Base-by-base conservation (phyloP, 2,888 invertebrate genomes). In the Troilus luridus region DNA sequence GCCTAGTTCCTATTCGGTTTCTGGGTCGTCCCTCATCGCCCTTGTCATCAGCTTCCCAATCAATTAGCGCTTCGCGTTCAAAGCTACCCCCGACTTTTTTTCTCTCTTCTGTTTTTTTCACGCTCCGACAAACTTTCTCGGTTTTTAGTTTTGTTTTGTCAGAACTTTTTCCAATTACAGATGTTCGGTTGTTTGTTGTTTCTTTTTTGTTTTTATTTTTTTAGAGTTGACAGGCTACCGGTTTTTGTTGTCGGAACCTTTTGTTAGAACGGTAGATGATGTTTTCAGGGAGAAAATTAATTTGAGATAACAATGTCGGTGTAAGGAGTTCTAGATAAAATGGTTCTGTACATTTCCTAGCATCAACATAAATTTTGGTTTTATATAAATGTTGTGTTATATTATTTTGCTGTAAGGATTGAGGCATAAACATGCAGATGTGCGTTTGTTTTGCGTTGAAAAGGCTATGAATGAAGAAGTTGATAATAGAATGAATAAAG, bases 161-260 rank as follows among this genome's bases (percentile, higher is more conserved):
- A 24, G 72, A 77, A 77, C 72, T 77, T 72, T 77, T 77, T 77
- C 41, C 72, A 77, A 77, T 77, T 77, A 77, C 72, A 77, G 72
- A 77, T 77, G 72, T 77, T 77, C 8, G 27, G 72, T 77, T 72
- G 72, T 72, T 77, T 77, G 72, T 41, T 77, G 41, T 77, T n/a
- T 0, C 12, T n/a, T n/a, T 64, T 64, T 62, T 62, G 3, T 67
- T 67, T 64, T 67, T 24, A 17, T 60, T 60, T 17, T 60, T 17
- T n/a, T 41, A 27, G 5, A 19, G 27, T 41, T 77, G 27, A 77
- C 27, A 41, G 72, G 27, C 27, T 41, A 77, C 72, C 41, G 72
- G 72, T 77, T 77, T 77, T 77, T 77, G 72, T 27, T 77, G 72
- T 77, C 72, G 72, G 72, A 41, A 41, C 17, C 27, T 77, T 77